These are phyloP conservation scores for Campoplex nolae DNA, from an alignment of 2,888 invertebrate genomes.

Conservation along the genomic window DNA sequence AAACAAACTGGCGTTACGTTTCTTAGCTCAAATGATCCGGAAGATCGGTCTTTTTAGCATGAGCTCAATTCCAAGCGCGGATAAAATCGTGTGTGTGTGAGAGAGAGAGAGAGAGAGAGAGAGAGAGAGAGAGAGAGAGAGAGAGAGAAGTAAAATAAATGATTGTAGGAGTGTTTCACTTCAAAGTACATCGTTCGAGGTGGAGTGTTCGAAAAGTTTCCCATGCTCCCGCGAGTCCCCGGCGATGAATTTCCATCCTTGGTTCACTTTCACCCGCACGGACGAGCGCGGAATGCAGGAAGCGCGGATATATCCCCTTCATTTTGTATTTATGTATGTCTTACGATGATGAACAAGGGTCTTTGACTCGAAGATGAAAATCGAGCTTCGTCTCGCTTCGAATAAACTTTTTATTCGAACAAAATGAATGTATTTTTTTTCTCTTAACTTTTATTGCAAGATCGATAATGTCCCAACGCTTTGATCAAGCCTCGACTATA, in stretches of 20 bases:
- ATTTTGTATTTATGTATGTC: slow-evolving; percentile 43
- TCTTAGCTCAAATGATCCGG: slow-evolving; percentile 7
- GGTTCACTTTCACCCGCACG: slow-evolving; percentile 66
- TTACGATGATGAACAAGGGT: slow-evolving; percentile 28
- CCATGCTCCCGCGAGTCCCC: slow-evolving; percentile 55
- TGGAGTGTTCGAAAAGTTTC: slow-evolving; percentile 48
- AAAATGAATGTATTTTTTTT: not conserved
- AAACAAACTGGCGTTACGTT: slow-evolving; percentile 2
- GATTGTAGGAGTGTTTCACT: slow-evolving; percentile 40
- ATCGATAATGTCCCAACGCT: not conserved
- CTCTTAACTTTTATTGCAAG: not conserved
- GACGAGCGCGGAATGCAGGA: slow-evolving; percentile 69
- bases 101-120: not conserved
- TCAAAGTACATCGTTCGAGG: slow-evolving; percentile 29
- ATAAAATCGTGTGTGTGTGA: slow-evolving; percentile 22
- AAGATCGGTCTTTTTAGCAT: slow-evolving; percentile 24
- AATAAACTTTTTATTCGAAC: not conserved
- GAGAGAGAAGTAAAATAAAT: slow-evolving; percentile 30
- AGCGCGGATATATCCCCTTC: slow-evolving; percentile 57
- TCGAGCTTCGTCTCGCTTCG: not conserved
- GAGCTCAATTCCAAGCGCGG: not conserved
- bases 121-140: not conserved
- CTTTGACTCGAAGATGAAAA: not conserved
- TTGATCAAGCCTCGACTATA: not conserved
- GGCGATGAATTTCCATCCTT: slow-evolving; percentile 51